Base-by-base conservation (phyloP, 2,888 invertebrate genomes). In the Patella ulyssiponensis region DNA sequence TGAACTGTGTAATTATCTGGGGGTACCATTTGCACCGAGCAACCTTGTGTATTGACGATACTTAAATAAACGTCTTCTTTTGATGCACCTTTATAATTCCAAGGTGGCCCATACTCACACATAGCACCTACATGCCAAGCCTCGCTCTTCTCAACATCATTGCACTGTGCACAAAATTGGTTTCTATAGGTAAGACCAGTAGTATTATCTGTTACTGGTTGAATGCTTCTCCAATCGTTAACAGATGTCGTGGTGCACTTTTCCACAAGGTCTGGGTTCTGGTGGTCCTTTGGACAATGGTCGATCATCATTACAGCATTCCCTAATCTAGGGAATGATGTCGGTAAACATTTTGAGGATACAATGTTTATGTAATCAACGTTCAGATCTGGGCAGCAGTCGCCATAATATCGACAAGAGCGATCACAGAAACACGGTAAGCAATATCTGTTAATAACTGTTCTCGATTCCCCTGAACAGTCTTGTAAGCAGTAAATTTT, bases 301-400 rank as follows among this genome's bases (percentile, higher is more conserved):
- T 14, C 20, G 23, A 64, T 23, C 20, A 64, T 64, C 3, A 23
- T 64, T 20, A 64, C 20, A 12, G 3, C 11, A 20, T 14, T 23
- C 20, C 14, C 64, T 14, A 3, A 14, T 23, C 20, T 12, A 0
- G 64, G 64, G 23, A 64, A 64, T 64, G 20, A 12, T 23, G 64
- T 64, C 64, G 64, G 64, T 3, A 64, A 23, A 64, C 64, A 64
- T 23, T 23, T 64, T 20, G 20, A 23, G 3, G 20, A 7, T 23
- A n/a, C 20, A 20, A 64, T 23, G 64, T 64, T 23, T 11, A 20
- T 64, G 23, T 23, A 64, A 17, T 9, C 12, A 64, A 12, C 17
- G 17, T 70, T 27, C 20, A 27, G 23, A 73, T 73, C 73, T 54
- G 73, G 73, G 20, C 73, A 73, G 52, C 73, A 73, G 33, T 73